Base-by-base conservation (phyloP, 2,797 vertebrate species). In the Harpagifer antarcticus region DNA sequence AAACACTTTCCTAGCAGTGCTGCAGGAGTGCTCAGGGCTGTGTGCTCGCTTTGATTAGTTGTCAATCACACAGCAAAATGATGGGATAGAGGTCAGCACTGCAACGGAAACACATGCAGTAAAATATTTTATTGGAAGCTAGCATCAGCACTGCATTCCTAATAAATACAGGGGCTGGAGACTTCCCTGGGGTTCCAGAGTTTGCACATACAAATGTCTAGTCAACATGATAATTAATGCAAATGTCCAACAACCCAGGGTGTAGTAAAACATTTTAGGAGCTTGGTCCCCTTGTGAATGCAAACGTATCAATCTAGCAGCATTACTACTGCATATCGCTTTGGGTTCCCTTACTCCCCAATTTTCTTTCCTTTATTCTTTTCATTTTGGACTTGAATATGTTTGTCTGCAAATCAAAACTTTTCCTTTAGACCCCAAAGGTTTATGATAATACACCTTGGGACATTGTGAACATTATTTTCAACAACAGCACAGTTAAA, bases 161-260 rank as follows among this genome's bases (percentile, higher is more conserved):
- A 16, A n/a, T 42, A 42, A 53, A 58, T 31, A 15, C 1, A 44
- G 27, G 53, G 19, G n/a, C 42, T 17, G 20, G 12, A 47, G 43
- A 33, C 11, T 8, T 50, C 5, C 44, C 40, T 40, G 5, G 50
- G 23, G 23, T 23, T 4, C 31, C 33, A 47, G 11, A n/a, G 31
- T 54, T 58, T 52, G 33, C 40, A 42, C 33, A 43, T 17, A 76
- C 14, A 49, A 43, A 47, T 63, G 33, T 78, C n/a, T 50, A 13
- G 33, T 63, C 59, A 68, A 71, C 31, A 63, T 45, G 20, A 50
- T 62, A 69, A 55, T 56, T 44, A 42, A 73, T 70, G 65, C 16
- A 54, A 63, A 80, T 33, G 43, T 71, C 53, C 66, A 58, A 58
- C 27, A 33, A 66, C 52, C 62, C 33, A 52, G 42, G 73, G 72